These are phyloP conservation scores for Brachyhypopomus gauderio DNA, from an alignment of 2,113 vertebrate genomes.

Conservation along the genomic window DNA sequence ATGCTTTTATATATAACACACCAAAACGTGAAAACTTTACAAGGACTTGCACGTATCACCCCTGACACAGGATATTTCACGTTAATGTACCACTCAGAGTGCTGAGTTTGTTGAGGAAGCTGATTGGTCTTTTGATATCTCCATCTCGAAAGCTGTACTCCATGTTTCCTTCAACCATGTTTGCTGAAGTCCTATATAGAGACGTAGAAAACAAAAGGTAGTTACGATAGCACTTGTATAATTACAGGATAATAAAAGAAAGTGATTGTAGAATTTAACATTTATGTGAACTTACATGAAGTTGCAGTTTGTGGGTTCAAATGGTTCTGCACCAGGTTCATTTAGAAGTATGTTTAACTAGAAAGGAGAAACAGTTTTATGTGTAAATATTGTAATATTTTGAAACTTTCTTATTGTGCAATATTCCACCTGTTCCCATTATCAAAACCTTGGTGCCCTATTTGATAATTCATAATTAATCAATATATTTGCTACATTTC, in stretches of 20 bases:
- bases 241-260: not conserved
- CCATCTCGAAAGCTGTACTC: constrained; percentile 19
- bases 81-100: not conserved
- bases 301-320: not conserved
- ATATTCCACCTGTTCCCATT: too few species aligned
- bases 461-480: too few species aligned
- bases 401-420: too few species aligned
- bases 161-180: constrained; percentile 30
- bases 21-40: too few species aligned
- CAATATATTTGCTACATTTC: too few species aligned
- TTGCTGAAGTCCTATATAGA: not conserved
- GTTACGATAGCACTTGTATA: not conserved
- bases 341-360: constrained; percentile 49
- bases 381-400: not conserved
- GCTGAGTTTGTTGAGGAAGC: not conserved
- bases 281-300: constrained; percentile 17
- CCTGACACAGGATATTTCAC: not conserved
- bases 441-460: too few species aligned
- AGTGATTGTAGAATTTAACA: not conserved
- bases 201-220: not conserved
- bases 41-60: too few species aligned
- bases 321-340: not conserved
- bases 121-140: constrained; percentile 6
- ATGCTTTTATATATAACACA: too few species aligned
- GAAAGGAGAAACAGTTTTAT: not conserved